A percentile compares a stretch with the other conserved stretches of the same genome.
Conservation (phyloP, 2,888 invertebrate genomes). For the Heliconius sara region DNA sequence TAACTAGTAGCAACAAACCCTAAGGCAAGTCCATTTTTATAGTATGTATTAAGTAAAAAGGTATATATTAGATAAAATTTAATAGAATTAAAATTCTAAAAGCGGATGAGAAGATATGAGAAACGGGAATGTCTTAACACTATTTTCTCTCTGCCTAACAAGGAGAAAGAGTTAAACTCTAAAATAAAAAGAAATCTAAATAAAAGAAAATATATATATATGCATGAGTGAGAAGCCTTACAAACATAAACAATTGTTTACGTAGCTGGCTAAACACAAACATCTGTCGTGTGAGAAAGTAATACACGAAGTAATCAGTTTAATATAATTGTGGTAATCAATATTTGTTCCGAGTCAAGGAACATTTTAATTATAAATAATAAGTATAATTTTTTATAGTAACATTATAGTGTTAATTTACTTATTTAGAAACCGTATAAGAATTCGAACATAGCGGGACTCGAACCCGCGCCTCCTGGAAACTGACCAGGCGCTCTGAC, state of each 20-base stretch:
- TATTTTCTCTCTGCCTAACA: neutral
- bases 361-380: neutral
- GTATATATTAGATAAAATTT: no score
- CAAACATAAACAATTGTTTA: slow-evolving; percentile 12
- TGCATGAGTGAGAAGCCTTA: slow-evolving; percentile 1
- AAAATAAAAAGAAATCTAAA: neutral
- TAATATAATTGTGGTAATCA: slow-evolving; percentile 7
- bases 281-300: slow-evolving; percentile 24
- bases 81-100: no score
- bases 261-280: slow-evolving; percentile 21
- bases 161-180: neutral
- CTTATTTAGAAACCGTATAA: no score
- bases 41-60: no score
- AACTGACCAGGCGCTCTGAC: no score
- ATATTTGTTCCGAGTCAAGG: slow-evolving; percentile 1
- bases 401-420: neutral
- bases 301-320: slow-evolving; percentile 14
- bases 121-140: neutral
- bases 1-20: neutral
- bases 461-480: no score
- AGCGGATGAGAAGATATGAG: no score
- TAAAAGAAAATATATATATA: neutral
- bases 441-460: no score
- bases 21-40: no score
- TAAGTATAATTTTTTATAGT: no score